Evolutionary conservation across 2,888 invertebrate species (phyloP).

Genomic region (Hoplodrina blanda): DNA sequence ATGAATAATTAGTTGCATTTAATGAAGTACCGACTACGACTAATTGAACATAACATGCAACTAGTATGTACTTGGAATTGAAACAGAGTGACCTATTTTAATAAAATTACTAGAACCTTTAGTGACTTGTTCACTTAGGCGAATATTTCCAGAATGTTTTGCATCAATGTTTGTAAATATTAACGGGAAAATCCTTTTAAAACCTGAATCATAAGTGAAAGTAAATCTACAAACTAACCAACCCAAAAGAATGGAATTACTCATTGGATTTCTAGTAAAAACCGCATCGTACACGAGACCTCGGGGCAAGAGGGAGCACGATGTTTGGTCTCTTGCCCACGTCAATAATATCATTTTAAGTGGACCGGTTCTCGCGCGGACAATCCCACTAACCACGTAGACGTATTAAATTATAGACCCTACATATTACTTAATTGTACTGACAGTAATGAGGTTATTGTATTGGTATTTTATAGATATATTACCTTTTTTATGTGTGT

Average conservation of each 20-base stretch:
- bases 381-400: constrained; percentile 75
- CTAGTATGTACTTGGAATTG: constrained; percentile 13
- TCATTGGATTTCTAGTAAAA: constrained; percentile 70
- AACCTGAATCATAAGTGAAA: constrained; percentile 58
- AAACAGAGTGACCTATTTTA: constrained; percentile 17
- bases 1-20: constrained; percentile 22
- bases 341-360: constrained; percentile 85
- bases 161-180: constrained; percentile 31
- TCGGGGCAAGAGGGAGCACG: constrained; percentile 48
- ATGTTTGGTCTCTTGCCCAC: constrained; percentile 71
- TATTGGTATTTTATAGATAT: constrained; percentile 47
- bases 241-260: constrained; percentile 56
- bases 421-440: constrained; percentile 61
- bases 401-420: constrained; percentile 73
- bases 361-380: constrained; percentile 83
- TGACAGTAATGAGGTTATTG: constrained; percentile 50
- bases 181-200: constrained; percentile 34
- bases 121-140: constrained; percentile 16
- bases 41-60: constrained; percentile 32
- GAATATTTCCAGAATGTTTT: constrained; percentile 2
- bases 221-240: constrained; percentile 49
- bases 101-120: constrained; percentile 29
- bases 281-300: constrained; percentile 59
- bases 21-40: constrained; percentile 17
- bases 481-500: constrained; percentile 16